Evolutionary conservation across 2,888 invertebrate genomes (phyloP).

Genomic region (Altica lythri): DNA sequence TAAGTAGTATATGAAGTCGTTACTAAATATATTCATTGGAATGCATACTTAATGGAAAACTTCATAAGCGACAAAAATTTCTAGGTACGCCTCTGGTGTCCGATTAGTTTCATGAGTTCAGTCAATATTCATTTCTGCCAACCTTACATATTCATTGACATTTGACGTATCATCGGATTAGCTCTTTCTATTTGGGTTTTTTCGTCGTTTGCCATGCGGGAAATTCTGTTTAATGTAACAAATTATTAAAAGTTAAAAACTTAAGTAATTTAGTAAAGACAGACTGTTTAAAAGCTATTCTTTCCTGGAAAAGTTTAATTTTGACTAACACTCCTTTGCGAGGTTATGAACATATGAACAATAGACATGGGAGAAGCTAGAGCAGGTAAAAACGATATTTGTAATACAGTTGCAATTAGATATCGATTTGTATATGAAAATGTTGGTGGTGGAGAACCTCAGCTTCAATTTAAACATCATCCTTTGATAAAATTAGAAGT

Average conservation of each 20-base stretch:
- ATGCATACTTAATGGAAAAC: too few relatives aligned
- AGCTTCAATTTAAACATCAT: conserved; percentile 51
- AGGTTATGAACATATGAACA: conserved; percentile 29
- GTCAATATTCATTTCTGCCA: conserved; percentile 9
- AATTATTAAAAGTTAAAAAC: conserved; percentile 26
- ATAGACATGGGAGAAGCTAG: conserved; percentile 52
- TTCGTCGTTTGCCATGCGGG: conserved; percentile 49
- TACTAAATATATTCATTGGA: too few relatives aligned
- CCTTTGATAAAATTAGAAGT: conserved; percentile 50
- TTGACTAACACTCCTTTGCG: neutral
- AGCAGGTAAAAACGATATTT: conserved; percentile 42
- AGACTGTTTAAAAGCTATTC: too few relatives aligned
- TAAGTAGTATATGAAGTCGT: too few relatives aligned
- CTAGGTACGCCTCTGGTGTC: too few relatives aligned
- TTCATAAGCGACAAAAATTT: too few relatives aligned
- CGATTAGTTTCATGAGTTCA: too few relatives aligned
- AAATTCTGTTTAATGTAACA: conserved; percentile 39
- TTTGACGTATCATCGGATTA: too few relatives aligned
- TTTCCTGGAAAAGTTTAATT: conserved; percentile 3
- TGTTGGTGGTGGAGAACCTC: conserved; percentile 45
- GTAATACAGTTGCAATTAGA: conserved; percentile 51
- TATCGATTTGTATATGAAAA: conserved; percentile 52
- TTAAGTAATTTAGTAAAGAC: too few relatives aligned
- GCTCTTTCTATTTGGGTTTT: conserved; percentile 25
- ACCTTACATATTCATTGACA: conserved; percentile 17